A percentile compares a stretch with the other conserved stretches of the same genome.
Evolutionary conservation across 2,113 vertebrate species (phyloP).

Genomic region (Pteropus alecto): DNA sequence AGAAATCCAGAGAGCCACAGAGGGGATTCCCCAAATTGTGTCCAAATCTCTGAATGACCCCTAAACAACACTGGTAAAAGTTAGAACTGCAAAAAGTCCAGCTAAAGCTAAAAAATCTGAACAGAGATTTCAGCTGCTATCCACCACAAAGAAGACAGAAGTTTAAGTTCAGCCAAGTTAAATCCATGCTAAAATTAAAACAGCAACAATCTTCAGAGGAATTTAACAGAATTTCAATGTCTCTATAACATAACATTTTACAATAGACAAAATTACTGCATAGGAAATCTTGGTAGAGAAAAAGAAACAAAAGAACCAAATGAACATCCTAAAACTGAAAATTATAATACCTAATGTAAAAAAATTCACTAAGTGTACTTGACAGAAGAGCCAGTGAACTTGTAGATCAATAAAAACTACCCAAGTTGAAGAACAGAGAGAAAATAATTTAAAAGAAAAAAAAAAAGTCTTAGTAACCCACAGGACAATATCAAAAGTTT

Average conservation of each 20-base stretch:
- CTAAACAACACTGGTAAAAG: not conserved
- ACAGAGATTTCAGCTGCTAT: not conserved
- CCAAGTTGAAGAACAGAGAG: not conserved
- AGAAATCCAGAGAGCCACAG: not conserved
- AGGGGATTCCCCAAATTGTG: not conserved
- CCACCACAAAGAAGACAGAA: not conserved
- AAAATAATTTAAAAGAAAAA: not conserved
- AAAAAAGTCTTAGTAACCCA: not conserved
- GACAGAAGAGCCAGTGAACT: not conserved
- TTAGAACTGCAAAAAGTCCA: not conserved
- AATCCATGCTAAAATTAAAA: conserved; percentile 21
- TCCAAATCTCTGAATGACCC: not conserved
- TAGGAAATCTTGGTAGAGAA: not conserved
- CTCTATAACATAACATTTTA: not conserved
- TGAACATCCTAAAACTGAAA: conserved; percentile 13
- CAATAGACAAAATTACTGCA: conserved; percentile 1
- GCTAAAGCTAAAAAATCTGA: conserved; percentile 16
- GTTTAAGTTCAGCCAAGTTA: conserved; percentile 30
- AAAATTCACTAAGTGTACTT: not conserved
- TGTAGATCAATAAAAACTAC: conserved; percentile 14
- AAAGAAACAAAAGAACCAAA: conserved; percentile 10
- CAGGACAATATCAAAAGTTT: not conserved
- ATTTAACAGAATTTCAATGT: not conserved
- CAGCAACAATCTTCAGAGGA: not conserved
- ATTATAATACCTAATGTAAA: not conserved